These are phyloP conservation scores for Teleopsis dalmanni DNA, from an alignment of 1,140 invertebrate species.

Conservation along the genomic window DNA sequence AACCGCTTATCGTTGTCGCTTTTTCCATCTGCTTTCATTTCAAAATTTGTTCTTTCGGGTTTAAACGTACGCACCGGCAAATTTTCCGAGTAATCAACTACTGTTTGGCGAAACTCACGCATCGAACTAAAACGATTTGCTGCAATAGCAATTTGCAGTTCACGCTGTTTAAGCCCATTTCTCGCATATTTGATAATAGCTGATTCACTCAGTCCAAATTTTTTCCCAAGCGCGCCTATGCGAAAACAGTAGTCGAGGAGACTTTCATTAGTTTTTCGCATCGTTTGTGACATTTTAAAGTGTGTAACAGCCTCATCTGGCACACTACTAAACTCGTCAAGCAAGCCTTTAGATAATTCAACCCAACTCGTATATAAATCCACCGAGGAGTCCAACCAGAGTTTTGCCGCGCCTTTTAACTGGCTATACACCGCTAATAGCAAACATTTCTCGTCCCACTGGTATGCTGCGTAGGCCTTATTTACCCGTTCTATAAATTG, in stretches of 20 bases:
- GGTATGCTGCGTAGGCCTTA: neutral
- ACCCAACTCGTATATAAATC: neutral
- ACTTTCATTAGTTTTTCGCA: neutral
- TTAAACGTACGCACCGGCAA: neutral
- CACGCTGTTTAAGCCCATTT: slow-evolving; percentile 6
- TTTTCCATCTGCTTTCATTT: too few species aligned
- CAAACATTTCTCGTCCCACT: slow-evolving; percentile 8
- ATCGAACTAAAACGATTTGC: slow-evolving; percentile 5
- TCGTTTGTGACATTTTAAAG: neutral
- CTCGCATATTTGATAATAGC: slow-evolving; percentile 7
- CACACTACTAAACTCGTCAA: neutral
- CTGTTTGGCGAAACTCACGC: neutral
- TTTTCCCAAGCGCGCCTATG: slow-evolving; percentile 2
- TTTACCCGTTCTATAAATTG: too few species aligned
- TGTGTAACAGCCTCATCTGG: slow-evolving; percentile 7
- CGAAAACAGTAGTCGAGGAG: slow-evolving; percentile 12
- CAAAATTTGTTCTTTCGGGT: slow-evolving; percentile 1
- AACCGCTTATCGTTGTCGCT: neutral
- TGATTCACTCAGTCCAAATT: slow-evolving; percentile 6
- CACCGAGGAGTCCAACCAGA: neutral
- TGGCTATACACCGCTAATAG: neutral
- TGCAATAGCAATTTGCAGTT: slow-evolving; percentile 5
- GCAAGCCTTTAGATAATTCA: neutral
- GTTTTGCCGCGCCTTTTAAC: slow-evolving; percentile 7
- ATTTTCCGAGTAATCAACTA: slow-evolving; percentile 2